phyloP scores from a whole-genome alignment of 2,797 vertebrate species.

The Carapus acus region DNA sequence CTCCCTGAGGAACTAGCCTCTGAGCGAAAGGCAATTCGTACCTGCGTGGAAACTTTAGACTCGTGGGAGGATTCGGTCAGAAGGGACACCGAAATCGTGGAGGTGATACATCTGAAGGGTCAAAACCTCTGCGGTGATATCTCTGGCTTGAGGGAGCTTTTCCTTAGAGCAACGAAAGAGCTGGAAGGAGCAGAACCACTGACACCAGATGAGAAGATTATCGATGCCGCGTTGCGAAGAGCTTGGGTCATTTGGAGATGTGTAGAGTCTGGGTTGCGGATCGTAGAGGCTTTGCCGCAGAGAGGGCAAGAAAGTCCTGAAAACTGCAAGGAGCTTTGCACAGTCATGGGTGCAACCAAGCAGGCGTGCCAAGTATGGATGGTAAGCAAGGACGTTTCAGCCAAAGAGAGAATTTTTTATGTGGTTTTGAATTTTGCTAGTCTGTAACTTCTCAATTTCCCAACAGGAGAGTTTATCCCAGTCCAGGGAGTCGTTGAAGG shows the following conservation, averaged over 20 bases:
- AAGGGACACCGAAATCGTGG: conserved; percentile 55
- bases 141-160: conserved; percentile 42
- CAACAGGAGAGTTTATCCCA: conserved; percentile 74
- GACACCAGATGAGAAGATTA: conserved; percentile 63
- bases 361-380: conserved; percentile 64
- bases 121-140: conserved; percentile 47
- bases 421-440: not conserved
- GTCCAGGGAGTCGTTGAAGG: conserved; percentile 66
- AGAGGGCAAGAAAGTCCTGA: conserved; percentile 41
- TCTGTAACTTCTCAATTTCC: conserved; percentile 11
- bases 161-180: conserved; percentile 47
- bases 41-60: conserved; percentile 48
- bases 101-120: conserved; percentile 46
- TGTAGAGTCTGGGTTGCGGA: conserved; percentile 67
- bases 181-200: conserved; percentile 64
- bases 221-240: conserved; percentile 68
- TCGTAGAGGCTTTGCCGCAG: conserved; percentile 61
- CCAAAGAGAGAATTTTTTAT: not conserved
- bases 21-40: conserved; percentile 59
- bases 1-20: conserved; percentile 52
- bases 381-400: conserved; percentile 65
- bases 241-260: conserved; percentile 74
- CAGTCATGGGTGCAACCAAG: conserved; percentile 57
- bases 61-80: conserved; percentile 58
- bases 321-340: conserved; percentile 53